These are phyloP conservation scores for Protomyctophum bolini DNA, from an alignment of 2,113 vertebrate species.

Conservation along the genomic window DNA sequence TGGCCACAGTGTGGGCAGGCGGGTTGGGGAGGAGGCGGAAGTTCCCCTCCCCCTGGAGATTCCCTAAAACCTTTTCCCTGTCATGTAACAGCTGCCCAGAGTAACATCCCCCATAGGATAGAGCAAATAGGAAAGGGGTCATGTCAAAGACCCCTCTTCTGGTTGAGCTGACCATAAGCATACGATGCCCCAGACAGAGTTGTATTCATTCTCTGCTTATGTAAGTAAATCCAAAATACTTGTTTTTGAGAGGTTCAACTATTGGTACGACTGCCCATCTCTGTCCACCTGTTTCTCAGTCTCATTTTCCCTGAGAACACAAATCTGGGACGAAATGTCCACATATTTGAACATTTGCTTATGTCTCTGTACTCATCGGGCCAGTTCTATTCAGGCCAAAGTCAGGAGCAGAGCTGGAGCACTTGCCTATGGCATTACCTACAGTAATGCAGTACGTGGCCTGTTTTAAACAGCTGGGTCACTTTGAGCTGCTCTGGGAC, in stretches of 20 bases:
- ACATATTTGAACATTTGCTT: slow-evolving; percentile 6
- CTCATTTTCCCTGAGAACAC: not conserved
- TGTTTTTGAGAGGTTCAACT: slow-evolving; percentile 2
- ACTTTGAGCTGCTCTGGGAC: slow-evolving; percentile 62
- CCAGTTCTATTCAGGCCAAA: slow-evolving; percentile 63
- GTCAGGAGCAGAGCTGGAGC: slow-evolving; percentile 38
- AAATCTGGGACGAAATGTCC: slow-evolving; percentile 20
- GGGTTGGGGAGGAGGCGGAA: slow-evolving; percentile 24
- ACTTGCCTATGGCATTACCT: slow-evolving; percentile 60
- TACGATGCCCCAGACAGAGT: slow-evolving; percentile 10
- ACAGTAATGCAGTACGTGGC: slow-evolving; percentile 42
- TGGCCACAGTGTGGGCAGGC: slow-evolving; percentile 35
- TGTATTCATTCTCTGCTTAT: slow-evolving; percentile 5
- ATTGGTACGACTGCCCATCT: slow-evolving; percentile 6
- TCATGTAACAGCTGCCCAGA: slow-evolving; percentile 22
- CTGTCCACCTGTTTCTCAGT: not conserved
- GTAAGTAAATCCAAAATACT: slow-evolving; percentile 17
- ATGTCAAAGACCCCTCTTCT: not conserved
- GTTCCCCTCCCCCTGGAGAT: slow-evolving; percentile 58
- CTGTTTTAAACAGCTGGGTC: slow-evolving; percentile 73
- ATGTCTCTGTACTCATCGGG: slow-evolving; percentile 23
- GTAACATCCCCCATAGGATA: not conserved
- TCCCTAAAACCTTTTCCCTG: slow-evolving; percentile 36
- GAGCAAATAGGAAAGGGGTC: not conserved
- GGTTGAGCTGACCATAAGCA: slow-evolving; percentile 23